A percentile compares a stretch with the other conserved stretches of the same genome.
Evolutionary conservation across 2,888 invertebrate genomes (phyloP).

Genomic region (Lepas anatifera): DNA sequence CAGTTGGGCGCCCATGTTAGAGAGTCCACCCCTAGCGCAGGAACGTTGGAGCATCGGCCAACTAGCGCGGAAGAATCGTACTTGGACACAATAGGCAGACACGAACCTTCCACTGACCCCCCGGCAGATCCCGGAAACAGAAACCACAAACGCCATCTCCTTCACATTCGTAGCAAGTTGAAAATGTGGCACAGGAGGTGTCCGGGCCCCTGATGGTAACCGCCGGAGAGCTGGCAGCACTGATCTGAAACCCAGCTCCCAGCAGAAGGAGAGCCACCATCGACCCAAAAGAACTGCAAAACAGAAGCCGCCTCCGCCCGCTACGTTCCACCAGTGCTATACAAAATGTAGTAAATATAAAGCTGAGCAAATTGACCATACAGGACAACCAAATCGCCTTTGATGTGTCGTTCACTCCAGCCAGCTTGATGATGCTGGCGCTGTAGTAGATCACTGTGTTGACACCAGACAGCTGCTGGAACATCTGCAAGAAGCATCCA

Average conservation of each 20-base stretch:
- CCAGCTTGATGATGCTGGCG: conserved; percentile 37
- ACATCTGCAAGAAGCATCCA: too few relatives aligned
- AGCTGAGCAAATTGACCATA: conserved; percentile 37
- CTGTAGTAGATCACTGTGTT: conserved; percentile 36
- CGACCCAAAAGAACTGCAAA: conserved; percentile 33
- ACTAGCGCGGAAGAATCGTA: background rate
- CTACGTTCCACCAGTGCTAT: conserved; percentile 38
- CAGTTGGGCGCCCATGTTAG: conserved; percentile 23
- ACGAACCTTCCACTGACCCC: conserved; percentile 31
- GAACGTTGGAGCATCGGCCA: background rate
- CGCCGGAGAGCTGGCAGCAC: conserved; percentile 39
- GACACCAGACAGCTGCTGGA: too few relatives aligned
- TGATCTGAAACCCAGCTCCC: conserved; percentile 36
- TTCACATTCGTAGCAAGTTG: conserved; percentile 37
- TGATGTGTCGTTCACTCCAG: conserved; percentile 30
- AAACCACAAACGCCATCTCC: conserved; percentile 37
- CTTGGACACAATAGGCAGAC: conserved; percentile 26
- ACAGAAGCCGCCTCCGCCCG: conserved; percentile 34
- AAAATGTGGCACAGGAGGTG: conserved; percentile 36
- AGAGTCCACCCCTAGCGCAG: conserved; percentile 17
- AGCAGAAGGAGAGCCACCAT: conserved; percentile 34
- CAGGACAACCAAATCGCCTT: conserved; percentile 40
- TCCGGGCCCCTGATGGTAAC: conserved; percentile 34
- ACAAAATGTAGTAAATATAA: conserved; percentile 38
- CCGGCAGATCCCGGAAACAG: conserved; percentile 31